These are phyloP conservation scores for Pseudanteris insignis DNA, from an alignment of 2,888 invertebrate genomes.

Conservation along the genomic window DNA sequence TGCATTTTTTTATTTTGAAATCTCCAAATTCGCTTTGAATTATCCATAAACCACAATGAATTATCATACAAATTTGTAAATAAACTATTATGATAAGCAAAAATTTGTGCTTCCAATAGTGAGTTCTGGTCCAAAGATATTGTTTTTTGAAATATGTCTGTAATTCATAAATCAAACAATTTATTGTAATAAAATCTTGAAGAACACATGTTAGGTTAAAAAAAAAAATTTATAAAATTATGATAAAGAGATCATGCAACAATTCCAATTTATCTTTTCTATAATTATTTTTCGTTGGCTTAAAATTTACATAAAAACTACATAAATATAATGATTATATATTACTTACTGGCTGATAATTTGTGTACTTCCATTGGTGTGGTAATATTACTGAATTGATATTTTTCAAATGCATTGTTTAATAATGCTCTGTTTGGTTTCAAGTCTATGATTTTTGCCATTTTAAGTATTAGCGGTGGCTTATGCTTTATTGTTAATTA, in stretches of 20 bases:
- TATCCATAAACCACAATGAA: constrained; percentile 60
- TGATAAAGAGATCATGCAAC: too few species aligned
- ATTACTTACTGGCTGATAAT: background rate
- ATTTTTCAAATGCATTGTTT: constrained; percentile 59
- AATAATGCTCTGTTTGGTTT: constrained; percentile 53
- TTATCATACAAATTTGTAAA: constrained; percentile 58
- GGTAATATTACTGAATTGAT: constrained; percentile 57
- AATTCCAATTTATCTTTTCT: too few species aligned
- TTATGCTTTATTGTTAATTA: too few species aligned
- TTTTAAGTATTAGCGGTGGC: too few species aligned
- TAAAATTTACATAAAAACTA: too few species aligned
- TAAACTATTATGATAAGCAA: constrained; percentile 63
- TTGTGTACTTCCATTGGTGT: constrained; percentile 48
- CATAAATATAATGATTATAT: background rate
- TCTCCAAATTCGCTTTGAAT: constrained; percentile 53
- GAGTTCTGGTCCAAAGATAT: constrained; percentile 56
- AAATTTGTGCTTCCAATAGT: constrained; percentile 59
- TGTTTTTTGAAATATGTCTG: constrained; percentile 57
- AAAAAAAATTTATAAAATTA: background rate
- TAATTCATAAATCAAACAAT: constrained; percentile 35
- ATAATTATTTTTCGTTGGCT: too few species aligned
- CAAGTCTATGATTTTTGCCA: constrained; percentile 54
- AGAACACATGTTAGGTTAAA: background rate
- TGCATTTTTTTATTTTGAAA: constrained; percentile 13
- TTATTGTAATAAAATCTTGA: background rate